Evolutionary conservation across 2,888 invertebrate genomes (phyloP), one percentile per base, ranked within the genome.

Genomic region (Sarcophaga subvicina): DNA sequence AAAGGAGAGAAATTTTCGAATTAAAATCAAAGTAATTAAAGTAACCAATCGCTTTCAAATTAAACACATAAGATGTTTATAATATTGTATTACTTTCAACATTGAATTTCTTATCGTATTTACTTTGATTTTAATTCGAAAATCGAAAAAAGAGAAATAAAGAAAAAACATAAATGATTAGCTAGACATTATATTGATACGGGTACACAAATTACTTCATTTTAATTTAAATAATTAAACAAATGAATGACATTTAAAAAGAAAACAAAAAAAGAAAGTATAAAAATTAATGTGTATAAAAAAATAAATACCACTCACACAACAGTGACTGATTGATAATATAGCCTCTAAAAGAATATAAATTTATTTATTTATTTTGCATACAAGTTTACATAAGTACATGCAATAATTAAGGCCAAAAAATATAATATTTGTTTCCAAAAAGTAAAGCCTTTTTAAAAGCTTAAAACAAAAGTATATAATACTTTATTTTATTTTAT

Each of bases 291-390:
- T 66, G 20, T 66, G 3, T 14, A 54, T 3, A 14, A 54, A 12
- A 20, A 72, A 49, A 60, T 59, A 67, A 76, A 78, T 83, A 78
- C 60, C 66, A 78, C 37, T 78, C 72, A 86, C 72, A 86, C 69
- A 67, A 67, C 75, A 82, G 86, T 86, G 86, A 86, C 82, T 72
- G 83, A 80, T 81, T 72, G 59, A 54, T 54, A 54, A 14, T 14
- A 54, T 54, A 83, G 82, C 72, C 63, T 83, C 63, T 83, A 66
- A 82, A 8, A 37, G 0, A 8, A 8, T 37, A 72, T 47, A 84
- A 71, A 71, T 72, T 71, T 25, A 80, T 78, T 85, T 69, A 85
- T 78, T 85, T 79, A 80, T 64, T 72, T 80, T 75, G 78, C 75
- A 79, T 75, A 70, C 22, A 47, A 54, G 14, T 79, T 37, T 64